Conservation (phyloP, 2,888 invertebrate species). For the Tipula lateralis region DNA sequence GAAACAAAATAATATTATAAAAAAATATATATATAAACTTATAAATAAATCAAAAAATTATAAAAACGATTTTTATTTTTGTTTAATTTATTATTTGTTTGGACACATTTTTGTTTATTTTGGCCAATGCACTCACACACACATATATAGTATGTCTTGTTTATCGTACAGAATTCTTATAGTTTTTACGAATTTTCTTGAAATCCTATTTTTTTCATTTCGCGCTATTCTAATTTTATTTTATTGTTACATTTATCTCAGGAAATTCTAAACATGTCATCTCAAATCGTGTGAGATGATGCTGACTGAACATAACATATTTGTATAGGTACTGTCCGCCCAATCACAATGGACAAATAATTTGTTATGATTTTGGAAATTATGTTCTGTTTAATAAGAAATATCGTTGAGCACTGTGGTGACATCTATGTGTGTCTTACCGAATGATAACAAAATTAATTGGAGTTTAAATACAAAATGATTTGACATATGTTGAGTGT, state of each 20-base stretch:
- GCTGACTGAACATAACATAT: not conserved
- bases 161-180: not conserved
- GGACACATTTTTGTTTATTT: not conserved
- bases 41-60: not conserved
- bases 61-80: not conserved
- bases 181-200: too few species aligned
- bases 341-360: not conserved
- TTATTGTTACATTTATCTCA: not conserved
- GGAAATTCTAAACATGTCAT: not conserved
- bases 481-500: too few species aligned
- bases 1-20: not conserved
- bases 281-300: not conserved
- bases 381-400: too few species aligned
- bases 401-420: too few species aligned
- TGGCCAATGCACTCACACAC: slow-evolving; percentile 3
- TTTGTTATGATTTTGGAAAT: not conserved
- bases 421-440: too few species aligned
- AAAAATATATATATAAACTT: not conserved
- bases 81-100: not conserved
- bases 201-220: not conserved
- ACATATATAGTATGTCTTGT: not conserved
- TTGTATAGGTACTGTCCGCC: not conserved
- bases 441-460: too few species aligned
- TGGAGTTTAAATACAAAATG: too few species aligned
- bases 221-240: not conserved